Evolutionary conservation across 2,113 vertebrate genomes (phyloP), one percentile per base, ranked within the genome.

Genomic region (Capreolus pygargus): DNA sequence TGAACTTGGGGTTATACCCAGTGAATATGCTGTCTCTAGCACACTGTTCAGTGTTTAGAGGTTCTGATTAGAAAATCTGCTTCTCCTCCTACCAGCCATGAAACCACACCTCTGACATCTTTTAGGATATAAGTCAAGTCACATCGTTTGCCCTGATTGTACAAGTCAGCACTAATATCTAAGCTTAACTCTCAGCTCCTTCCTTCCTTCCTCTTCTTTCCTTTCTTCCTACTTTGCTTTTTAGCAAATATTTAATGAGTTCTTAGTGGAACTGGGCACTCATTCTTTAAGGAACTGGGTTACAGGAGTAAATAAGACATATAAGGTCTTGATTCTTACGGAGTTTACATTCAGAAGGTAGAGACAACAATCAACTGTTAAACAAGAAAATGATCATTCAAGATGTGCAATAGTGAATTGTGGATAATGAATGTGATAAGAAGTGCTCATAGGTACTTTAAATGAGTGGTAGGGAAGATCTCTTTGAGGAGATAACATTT

Each of bases 51-150:
- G 58, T 96, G 23, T 54, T 95, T 39, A 50, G n/a, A 78, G 47
- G 8, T 67, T 95, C 95, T 82, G 30, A 91, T 55, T 84, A 61
- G 92, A 91, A 97, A 81, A 84, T 33, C 74, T 86, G 8, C 47
- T 57, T 86, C 82, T 87, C 2, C 25, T 86, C 33, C 57, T 33
- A 78, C 61, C 30, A 55, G 28, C 39, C 47, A 43, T 47, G 25
- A 70, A 85, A 43, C 55, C 83, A 84, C 36, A 91, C 60, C 74
- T 36, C 19, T 70, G 10, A 39, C 16, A 52, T 67, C 86, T 86
- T 91, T 89, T 15, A 89, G 87, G 57, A 54, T 82, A 23, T 87
- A 74, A 88, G n/a, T 52, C 45, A 89, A 79, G 57, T 50, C 89
- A 28, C 21, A 33, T 30, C 16, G 39, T n/a, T 58, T 90, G 33